Conservation (phyloP, 1,140 invertebrate species). For the Magallana angulata region DNA sequence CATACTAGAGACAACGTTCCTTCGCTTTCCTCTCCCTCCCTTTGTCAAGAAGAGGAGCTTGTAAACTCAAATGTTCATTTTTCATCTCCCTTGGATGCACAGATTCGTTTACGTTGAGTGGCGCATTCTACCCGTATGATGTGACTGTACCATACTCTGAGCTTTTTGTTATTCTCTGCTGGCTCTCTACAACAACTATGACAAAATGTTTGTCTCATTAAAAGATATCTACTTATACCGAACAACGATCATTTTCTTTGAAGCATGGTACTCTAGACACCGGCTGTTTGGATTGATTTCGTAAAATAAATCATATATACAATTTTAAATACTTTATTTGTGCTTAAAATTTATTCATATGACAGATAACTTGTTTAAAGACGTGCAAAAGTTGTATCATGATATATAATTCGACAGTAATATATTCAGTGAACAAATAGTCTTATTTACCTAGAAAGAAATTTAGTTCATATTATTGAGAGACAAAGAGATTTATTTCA, state of each 20-base stretch:
- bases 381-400: no score
- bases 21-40: conserved; percentile 10
- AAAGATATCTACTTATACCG: background rate
- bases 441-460: no score
- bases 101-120: background rate
- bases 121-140: background rate
- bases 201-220: conserved; percentile 36
- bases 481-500: no score
- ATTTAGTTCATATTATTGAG: no score
- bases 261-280: conserved; percentile 11
- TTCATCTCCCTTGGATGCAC: conserved; percentile 16
- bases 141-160: background rate
- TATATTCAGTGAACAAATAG: no score
- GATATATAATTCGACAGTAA: no score
- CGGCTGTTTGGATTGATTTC: background rate
- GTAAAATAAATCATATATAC: conserved; percentile 28
- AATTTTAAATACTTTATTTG: no score
- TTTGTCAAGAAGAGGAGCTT: conserved; percentile 10
- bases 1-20: background rate
- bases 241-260: background rate
- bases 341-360: no score
- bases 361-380: no score
- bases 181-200: background rate
- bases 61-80: background rate
- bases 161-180: background rate